Base-by-base conservation (phyloP, 1,140 invertebrate species). In the Kradibia gibbosae region DNA sequence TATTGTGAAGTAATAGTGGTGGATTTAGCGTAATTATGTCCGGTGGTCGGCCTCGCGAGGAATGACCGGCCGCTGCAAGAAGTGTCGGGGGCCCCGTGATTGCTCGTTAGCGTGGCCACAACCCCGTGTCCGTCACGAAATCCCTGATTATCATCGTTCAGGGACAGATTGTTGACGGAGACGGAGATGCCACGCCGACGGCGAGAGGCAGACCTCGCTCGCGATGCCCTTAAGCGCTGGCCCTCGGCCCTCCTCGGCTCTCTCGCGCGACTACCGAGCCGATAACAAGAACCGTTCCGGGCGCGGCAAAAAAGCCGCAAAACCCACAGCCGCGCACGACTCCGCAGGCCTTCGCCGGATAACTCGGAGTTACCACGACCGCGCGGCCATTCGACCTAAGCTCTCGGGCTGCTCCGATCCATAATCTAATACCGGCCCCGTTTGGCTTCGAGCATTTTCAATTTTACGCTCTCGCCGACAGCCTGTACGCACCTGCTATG, bases 121-220 rank as follows among this genome's bases (percentile, higher is more conserved):
- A 90, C 90, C 90, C 91, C 90, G 90, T 91, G 90, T 91, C 91
- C 90, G 91, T 91, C 91, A 91, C 91, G 90, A 91, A 91, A 91
- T 91, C 90, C 84, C 89, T 91, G 90, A 91, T 91, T 91, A 91
- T 91, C 91, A 91, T 91, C 91, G 89, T 91, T 91, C 90, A 89
- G 91, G 90, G 89, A 91, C 90, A 90, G 86, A 67, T 36, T 20
- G 34, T 22, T 39, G 65, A 70, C 65, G 39, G 5, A 7, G 65
- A 70, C 36, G 60, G 42, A 20, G 65, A 13, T 39, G 60, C 15
- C 10, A 20, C 36, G 34, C 22, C 65, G 65, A 70, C 65, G 45
- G 4, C 39, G 70, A 72, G 17, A 48, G 8, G 45, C 45, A 17
- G 53, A 25, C 25, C 34, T 42, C n/a, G 20, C n/a, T 36, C 42